phyloP scores from a whole-genome alignment of 2,113 vertebrate species.

The Gulo gulo region DNA sequence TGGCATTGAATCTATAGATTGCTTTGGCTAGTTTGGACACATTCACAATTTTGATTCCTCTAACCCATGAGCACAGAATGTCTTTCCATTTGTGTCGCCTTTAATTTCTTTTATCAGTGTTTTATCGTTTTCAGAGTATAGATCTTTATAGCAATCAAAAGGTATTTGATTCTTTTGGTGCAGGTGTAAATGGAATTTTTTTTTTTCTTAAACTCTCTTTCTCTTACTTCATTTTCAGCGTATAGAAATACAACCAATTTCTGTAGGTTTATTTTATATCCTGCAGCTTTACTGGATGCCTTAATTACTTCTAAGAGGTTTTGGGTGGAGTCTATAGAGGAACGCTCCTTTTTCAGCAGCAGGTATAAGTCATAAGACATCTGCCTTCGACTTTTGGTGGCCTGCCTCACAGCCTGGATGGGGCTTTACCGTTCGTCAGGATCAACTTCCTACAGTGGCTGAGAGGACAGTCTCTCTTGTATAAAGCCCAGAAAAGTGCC shows the following conservation, averaged over 20 bases:
- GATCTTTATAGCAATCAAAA: background rate
- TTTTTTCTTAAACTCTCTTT: background rate
- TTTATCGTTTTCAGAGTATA: background rate
- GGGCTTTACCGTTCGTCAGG: background rate
- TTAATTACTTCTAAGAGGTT: background rate
- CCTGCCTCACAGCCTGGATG: background rate
- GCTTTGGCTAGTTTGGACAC: background rate
- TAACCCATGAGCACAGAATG: background rate
- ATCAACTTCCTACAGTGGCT: background rate
- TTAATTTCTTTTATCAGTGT: background rate
- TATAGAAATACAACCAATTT: background rate
- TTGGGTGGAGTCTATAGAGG: background rate
- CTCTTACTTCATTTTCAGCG: background rate
- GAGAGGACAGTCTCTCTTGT: background rate
- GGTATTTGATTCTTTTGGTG: background rate
- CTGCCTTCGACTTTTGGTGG: background rate
- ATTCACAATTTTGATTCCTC: background rate
- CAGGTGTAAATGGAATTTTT: background rate
- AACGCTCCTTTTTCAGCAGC: background rate
- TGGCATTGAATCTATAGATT: background rate
- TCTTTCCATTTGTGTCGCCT: background rate
- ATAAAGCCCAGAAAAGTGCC: background rate
- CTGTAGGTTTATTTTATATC: background rate
- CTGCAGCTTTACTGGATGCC: background rate
- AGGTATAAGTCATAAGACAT: background rate